Base-by-base conservation (phyloP, 2,113 vertebrate species). In the cattle (Bos taurus) region DNA sequence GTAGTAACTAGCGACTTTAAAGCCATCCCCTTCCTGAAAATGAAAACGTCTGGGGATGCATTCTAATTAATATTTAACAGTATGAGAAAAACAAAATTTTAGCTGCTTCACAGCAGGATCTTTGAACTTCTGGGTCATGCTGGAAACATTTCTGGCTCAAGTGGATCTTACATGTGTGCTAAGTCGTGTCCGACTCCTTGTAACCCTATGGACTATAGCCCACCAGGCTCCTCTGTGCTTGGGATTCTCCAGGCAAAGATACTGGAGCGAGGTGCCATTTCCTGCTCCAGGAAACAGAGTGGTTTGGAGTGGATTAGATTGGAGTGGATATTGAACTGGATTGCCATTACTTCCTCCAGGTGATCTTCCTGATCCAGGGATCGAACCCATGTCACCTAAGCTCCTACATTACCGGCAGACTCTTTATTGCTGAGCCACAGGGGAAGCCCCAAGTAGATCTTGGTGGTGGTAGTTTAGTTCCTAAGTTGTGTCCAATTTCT, bases 301-400 rank as follows among this genome's bases (percentile, higher is more conserved):
- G 67, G n/a, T 71, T 71, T 71, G n/a, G 19, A 71, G 62, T 64
- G 62, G 30, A 64, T n/a, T 64, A 64, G 30, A 33, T 16, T 33
- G 30, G 14, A 64, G 64, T 67, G 64, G 64, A 36, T 71, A 71
- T 1, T 71, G 17, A 11, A 40, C 11, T 43, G 71, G 71, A 43
- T 43, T 43, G 36, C 36, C 71, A 74, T 74, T 40, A 25, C 71
- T 25, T 74, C 21, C 21, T 43, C 71, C 21, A 74, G 71, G 71
- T 6, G 36, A 43, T 74, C 36, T 74, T 74, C 36, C 21, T 43
- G 36, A 26, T 36, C 11, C 71, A 74, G 21, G 6, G 36, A 26
- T 8, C 0, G 0, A 74, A 74, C 71, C 36, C 0, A 1, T 25
- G 5, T 74, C 36, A 25, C 36, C 36, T 43, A 14, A 74, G 21